Conservation (phyloP, 2,797 vertebrate genomes). For the Kryptopterus vitreolus region DNA sequence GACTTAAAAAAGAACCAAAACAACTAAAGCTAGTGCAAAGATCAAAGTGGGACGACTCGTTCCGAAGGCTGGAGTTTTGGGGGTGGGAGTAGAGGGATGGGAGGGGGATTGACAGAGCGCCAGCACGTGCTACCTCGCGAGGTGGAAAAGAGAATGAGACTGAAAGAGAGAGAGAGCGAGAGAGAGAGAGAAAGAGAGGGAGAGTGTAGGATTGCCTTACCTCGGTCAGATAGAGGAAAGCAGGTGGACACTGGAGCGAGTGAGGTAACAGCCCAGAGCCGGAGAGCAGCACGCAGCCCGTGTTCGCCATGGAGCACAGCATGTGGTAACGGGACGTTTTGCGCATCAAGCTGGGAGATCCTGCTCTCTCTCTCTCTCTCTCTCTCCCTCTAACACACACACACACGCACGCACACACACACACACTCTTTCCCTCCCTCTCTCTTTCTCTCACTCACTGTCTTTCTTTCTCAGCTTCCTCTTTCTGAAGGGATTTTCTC, state of each 20-base stretch:
- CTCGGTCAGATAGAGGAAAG: conserved; percentile 95
- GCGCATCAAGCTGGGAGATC: conserved; percentile 71
- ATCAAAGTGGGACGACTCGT: conserved; percentile 50
- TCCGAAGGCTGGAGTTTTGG: conserved; percentile 36
- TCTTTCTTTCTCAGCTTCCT: conserved; percentile 47
- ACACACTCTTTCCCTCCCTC: conserved; percentile 44
- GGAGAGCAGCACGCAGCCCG: conserved; percentile 92
- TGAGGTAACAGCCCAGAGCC: conserved; percentile 90
- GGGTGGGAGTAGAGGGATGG: conserved; percentile 34
- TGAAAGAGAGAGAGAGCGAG: not conserved
- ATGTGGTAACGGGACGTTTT: conserved; percentile 85
- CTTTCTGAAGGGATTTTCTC: conserved; percentile 44
- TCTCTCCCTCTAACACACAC: conserved; percentile 53
- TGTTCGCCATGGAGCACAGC: conserved; percentile 96
- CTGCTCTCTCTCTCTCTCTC: conserved; percentile 61
- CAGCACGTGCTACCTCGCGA: conserved; percentile 50
- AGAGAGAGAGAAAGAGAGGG: conserved; percentile 17
- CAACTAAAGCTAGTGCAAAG: conserved; percentile 8
- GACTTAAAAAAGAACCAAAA: not conserved
- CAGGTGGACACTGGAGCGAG: conserved; percentile 87
- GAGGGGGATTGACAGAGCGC: conserved; percentile 43
- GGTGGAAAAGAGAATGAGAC: conserved; percentile 13
- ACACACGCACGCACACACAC: conserved; percentile 50
- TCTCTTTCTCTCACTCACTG: conserved; percentile 39
- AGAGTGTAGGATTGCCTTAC: conserved; percentile 75